Percentiles rank a stretch among this genome's conserved stretches.
These are phyloP conservation scores for Neodiprion virginianus DNA, from an alignment of 1,140 invertebrate species.

Conservation along the genomic window DNA sequence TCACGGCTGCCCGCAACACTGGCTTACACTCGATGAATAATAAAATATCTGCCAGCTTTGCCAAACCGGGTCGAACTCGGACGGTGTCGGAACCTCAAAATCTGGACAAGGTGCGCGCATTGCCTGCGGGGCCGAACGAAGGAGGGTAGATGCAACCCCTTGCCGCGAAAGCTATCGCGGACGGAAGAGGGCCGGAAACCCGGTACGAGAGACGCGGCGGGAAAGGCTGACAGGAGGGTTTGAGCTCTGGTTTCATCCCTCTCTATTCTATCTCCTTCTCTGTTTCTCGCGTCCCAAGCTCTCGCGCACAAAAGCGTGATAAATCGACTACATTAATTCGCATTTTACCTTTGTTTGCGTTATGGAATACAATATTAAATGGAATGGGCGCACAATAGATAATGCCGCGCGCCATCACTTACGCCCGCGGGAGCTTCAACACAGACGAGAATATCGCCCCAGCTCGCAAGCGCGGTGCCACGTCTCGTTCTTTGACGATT, in stretches of 20 bases:
- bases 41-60: too few relatives aligned
- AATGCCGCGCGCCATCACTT: constrained; percentile 60
- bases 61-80: too few relatives aligned
- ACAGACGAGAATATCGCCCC: constrained; percentile 43
- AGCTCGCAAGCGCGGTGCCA: constrained; percentile 29
- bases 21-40: too few relatives aligned
- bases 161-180: background rate
- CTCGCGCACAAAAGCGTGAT: constrained; percentile 57
- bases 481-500: background rate
- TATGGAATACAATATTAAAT: constrained; percentile 63
- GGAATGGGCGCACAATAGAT: constrained; percentile 61
- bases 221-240: background rate
- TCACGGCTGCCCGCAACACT: too few relatives aligned
- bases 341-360: constrained; percentile 63
- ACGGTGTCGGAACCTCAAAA: too few relatives aligned
- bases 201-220: background rate
- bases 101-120: too few relatives aligned
- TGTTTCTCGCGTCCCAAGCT: background rate
- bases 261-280: too few relatives aligned
- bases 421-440: constrained; percentile 38
- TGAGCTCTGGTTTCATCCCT: too few relatives aligned
- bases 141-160: too few relatives aligned
- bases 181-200: background rate
- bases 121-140: too few relatives aligned
- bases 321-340: constrained; percentile 62